phyloP scores from a whole-genome alignment of 2,797 vertebrate species.

The Hipposideros larvatus region DNA sequence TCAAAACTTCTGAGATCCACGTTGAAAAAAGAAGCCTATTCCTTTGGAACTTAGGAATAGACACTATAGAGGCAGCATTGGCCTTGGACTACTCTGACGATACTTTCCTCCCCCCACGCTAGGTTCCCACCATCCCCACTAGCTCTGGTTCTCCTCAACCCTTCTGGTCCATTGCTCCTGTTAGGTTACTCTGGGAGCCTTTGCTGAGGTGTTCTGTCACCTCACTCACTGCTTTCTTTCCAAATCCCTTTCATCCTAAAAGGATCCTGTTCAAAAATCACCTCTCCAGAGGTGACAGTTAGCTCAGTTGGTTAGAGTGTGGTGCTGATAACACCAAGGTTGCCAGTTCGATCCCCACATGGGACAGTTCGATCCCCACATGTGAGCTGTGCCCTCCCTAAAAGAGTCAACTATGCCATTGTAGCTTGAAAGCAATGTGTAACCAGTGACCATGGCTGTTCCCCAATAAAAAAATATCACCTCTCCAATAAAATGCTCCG shows the following conservation, averaged over 20 bases:
- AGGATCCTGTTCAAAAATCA: conserved; percentile 1
- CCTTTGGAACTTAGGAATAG: neutral
- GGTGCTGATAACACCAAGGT: too few relatives aligned
- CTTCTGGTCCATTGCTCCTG: neutral
- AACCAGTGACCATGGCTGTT: too few relatives aligned
- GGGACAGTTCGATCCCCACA: too few relatives aligned
- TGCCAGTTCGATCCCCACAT: too few relatives aligned
- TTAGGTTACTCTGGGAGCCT: neutral
- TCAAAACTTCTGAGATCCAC: neutral
- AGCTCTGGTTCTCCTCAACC: neutral
- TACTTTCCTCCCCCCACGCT: neutral
- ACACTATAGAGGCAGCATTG: neutral
- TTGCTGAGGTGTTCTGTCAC: neutral
- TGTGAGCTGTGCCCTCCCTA: too few relatives aligned
- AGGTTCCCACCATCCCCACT: neutral
- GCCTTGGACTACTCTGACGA: neutral
- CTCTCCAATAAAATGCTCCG: neutral
- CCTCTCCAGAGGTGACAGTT: neutral
- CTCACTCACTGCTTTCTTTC: neutral
- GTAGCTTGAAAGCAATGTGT: too few relatives aligned
- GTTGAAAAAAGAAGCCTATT: neutral
- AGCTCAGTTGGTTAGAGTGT: too few relatives aligned
- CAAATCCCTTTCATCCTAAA: neutral
- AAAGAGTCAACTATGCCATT: too few relatives aligned
- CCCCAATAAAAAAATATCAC: neutral